Evolutionary conservation across 2,888 invertebrate genomes (phyloP).

Genomic region (Cephus pygmeus): DNA sequence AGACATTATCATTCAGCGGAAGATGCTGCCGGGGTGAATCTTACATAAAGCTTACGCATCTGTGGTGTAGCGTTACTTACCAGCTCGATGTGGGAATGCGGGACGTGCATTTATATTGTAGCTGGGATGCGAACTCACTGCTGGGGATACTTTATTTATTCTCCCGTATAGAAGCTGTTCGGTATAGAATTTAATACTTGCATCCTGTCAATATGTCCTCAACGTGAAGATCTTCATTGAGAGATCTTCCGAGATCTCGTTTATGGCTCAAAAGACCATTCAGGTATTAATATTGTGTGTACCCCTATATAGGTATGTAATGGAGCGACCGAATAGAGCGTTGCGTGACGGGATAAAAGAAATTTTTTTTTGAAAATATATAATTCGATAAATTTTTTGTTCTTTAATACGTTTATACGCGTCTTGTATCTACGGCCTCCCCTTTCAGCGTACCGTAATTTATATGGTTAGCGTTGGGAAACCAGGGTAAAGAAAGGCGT

Average conservation of each 20-base stretch:
- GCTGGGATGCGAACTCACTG: not conserved
- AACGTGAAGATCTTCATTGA: constrained; percentile 13
- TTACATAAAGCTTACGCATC: constrained; percentile 15
- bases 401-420: too few relatives aligned
- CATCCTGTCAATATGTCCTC: constrained; percentile 12
- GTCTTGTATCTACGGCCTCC: too few relatives aligned
- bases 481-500: not conserved
- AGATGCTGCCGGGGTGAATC: constrained; percentile 7
- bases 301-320: too few relatives aligned
- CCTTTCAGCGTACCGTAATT: too few relatives aligned
- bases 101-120: constrained; percentile 3
- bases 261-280: too few relatives aligned
- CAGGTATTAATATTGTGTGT: too few relatives aligned
- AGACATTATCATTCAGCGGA: constrained; percentile 10
- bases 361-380: too few relatives aligned
- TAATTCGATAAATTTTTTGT: too few relatives aligned
- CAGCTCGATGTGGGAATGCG: constrained; percentile 13
- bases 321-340: too few relatives aligned
- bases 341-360: too few relatives aligned
- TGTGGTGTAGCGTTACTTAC: constrained; percentile 21
- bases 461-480: too few relatives aligned
- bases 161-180: constrained; percentile 11
- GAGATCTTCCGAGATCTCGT: not conserved
- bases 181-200: constrained; percentile 18
- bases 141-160: constrained; percentile 9